These are phyloP conservation scores for Apostichopus parvimensis DNA, from an alignment of 35 echinoderm and acorn worm species.

Conservation along the genomic window DNA sequence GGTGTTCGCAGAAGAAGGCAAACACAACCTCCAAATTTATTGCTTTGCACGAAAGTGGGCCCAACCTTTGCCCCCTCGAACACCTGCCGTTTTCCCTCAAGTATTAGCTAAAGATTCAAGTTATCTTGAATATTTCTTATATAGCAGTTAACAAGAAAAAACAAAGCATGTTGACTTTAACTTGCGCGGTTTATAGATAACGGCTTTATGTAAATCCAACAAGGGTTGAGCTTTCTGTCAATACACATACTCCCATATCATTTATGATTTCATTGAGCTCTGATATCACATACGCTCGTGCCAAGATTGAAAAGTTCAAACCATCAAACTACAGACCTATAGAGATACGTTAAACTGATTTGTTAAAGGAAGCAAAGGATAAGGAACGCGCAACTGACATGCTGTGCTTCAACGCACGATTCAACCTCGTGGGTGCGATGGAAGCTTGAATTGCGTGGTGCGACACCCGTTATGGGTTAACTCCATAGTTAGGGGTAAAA, in stretches of 20 bases:
- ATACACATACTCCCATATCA: background rate
- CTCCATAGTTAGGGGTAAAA: no score
- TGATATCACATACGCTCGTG: slow-evolving; percentile 2
- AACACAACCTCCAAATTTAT: slow-evolving; percentile 25
- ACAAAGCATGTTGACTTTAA: slow-evolving; percentile 2
- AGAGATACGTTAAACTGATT: background rate
- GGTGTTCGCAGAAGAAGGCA: slow-evolving; percentile 28
- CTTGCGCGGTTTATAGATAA: slow-evolving; percentile 35
- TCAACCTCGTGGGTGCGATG: no score
- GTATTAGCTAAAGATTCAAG: slow-evolving; percentile 34
- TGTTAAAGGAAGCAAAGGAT: background rate
- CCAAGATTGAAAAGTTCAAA: background rate
- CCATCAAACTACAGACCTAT: background rate
- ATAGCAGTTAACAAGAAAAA: background rate
- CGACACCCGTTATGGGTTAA: no score
- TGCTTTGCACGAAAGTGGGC: slow-evolving; percentile 38
- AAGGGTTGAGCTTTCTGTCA: background rate
- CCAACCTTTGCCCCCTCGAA: slow-evolving; percentile 52
- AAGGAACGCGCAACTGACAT: no score
- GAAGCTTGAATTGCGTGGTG: no score
- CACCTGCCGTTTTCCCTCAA: slow-evolving; percentile 53
- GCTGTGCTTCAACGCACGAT: no score
- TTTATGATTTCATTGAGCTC: background rate
- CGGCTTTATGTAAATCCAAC: slow-evolving; percentile 45
- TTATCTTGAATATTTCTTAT: slow-evolving; percentile 48